These are phyloP conservation scores for Dasypogon diadema DNA, from an alignment of 2,888 invertebrate genomes.

Conservation along the genomic window DNA sequence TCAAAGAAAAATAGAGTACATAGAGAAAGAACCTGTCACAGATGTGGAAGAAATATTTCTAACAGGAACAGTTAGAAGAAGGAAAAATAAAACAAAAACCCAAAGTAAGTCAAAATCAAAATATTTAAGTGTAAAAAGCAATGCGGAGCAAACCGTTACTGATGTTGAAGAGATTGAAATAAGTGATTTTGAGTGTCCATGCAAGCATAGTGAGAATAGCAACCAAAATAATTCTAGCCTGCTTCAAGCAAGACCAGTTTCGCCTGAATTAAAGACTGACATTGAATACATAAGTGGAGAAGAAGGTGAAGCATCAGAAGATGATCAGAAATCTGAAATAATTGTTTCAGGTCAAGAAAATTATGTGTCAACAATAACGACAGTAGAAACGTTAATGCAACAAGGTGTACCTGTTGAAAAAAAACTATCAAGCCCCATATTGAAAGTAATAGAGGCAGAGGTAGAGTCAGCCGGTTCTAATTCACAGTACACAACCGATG, in stretches of 20 bases:
- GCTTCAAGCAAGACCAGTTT: constrained; percentile 53
- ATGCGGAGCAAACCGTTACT: constrained; percentile 59
- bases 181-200: constrained; percentile 62
- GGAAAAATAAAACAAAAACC: constrained; percentile 64
- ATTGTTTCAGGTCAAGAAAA: constrained; percentile 56
- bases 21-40: constrained; percentile 65
- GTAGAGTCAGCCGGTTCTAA: background rate
- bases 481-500: constrained; percentile 65
- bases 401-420: constrained; percentile 23
- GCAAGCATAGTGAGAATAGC: constrained; percentile 53
- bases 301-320: constrained; percentile 59
- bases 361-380: constrained; percentile 57
- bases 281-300: constrained; percentile 69
- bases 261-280: constrained; percentile 64
- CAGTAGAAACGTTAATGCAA: constrained; percentile 54
- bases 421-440: constrained; percentile 56
- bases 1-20: constrained; percentile 57
- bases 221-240: constrained; percentile 32
- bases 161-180: constrained; percentile 69
- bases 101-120: constrained; percentile 59
- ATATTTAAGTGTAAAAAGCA: constrained; percentile 30
- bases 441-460: background rate
- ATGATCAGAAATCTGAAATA: constrained; percentile 48
- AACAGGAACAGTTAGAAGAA: constrained; percentile 63
- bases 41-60: constrained; percentile 70